phyloP scores from a whole-genome alignment of 2,888 invertebrate species.

The Elgonia sp. region DNA sequence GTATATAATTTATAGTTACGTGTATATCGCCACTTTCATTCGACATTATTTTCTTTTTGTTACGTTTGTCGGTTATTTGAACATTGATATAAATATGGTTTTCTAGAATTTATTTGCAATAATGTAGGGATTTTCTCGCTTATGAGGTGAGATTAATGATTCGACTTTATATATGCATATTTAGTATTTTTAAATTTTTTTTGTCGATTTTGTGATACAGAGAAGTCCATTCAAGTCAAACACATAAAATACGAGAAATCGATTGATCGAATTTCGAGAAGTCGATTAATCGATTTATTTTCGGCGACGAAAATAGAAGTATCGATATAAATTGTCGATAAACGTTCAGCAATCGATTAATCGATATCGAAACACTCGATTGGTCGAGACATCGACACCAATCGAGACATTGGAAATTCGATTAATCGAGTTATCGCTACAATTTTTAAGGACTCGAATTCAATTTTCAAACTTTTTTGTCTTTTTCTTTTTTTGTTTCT shows the following conservation, averaged over 20 bases:
- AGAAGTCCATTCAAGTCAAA: slow-evolving; percentile 61
- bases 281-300: slow-evolving; percentile 70
- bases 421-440: slow-evolving; percentile 58
- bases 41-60: no score
- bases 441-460: neutral
- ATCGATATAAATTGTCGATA: slow-evolving; percentile 51
- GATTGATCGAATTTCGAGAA: slow-evolving; percentile 59
- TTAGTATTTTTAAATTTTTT: slow-evolving; percentile 22
- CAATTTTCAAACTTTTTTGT: neutral
- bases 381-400: slow-evolving; percentile 25
- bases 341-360: slow-evolving; percentile 66
- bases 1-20: slow-evolving; percentile 43
- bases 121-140: slow-evolving; percentile 25
- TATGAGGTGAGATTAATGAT: no score
- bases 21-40: slow-evolving; percentile 54
- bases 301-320: slow-evolving; percentile 61
- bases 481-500: neutral
- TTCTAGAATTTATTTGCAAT: slow-evolving; percentile 4
- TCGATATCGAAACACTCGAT: slow-evolving; percentile 61
- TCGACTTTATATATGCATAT: slow-evolving; percentile 24
- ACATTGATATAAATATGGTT: slow-evolving; percentile 54
- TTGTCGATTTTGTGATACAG: slow-evolving; percentile 20
- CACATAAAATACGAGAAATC: slow-evolving; percentile 46
- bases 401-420: slow-evolving; percentile 60
- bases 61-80: slow-evolving; percentile 30